Evolutionary conservation across 2,113 vertebrate genomes (phyloP).

Genomic region (Cyprinodon tularosa): DNA sequence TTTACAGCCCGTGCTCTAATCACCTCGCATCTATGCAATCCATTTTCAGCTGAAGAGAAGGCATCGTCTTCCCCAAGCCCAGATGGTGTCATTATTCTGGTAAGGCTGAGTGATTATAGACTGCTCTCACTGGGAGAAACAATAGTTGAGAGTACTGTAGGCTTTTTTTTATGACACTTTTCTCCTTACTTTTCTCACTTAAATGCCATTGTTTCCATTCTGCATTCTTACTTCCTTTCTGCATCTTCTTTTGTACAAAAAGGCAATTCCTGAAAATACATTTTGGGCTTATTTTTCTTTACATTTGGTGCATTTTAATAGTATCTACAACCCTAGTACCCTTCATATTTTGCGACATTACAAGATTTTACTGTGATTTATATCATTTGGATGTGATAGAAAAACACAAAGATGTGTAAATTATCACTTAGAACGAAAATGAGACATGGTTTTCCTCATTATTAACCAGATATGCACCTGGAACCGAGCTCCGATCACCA

Average conservation of each 20-base stretch:
- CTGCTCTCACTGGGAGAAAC: constrained; percentile 73
- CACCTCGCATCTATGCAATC: constrained; percentile 73
- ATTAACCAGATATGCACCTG: background rate
- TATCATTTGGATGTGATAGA: too few relatives aligned
- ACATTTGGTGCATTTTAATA: background rate
- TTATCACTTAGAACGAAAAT: background rate
- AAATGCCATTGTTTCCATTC: constrained; percentile 3
- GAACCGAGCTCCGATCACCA: too few relatives aligned
- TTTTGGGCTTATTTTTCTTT: too few relatives aligned
- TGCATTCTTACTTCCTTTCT: background rate
- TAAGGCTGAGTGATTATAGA: constrained; percentile 82
- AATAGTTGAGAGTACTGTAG: constrained; percentile 69
- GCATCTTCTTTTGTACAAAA: background rate
- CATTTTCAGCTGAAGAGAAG: constrained; percentile 78
- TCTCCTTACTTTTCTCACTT: constrained; percentile 11
- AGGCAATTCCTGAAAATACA: background rate
- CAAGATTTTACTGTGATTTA: background rate
- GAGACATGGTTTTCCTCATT: background rate
- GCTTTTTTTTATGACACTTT: constrained; percentile 55
- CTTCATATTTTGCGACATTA: background rate
- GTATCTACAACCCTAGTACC: background rate
- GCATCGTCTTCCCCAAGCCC: constrained; percentile 74
- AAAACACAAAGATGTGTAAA: background rate
- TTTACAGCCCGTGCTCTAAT: constrained; percentile 78
- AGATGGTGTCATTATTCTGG: constrained; percentile 83